phyloP scores from a whole-genome alignment of 92 coral and sea anemone genomes.

The Pocillopora meandrina region DNA sequence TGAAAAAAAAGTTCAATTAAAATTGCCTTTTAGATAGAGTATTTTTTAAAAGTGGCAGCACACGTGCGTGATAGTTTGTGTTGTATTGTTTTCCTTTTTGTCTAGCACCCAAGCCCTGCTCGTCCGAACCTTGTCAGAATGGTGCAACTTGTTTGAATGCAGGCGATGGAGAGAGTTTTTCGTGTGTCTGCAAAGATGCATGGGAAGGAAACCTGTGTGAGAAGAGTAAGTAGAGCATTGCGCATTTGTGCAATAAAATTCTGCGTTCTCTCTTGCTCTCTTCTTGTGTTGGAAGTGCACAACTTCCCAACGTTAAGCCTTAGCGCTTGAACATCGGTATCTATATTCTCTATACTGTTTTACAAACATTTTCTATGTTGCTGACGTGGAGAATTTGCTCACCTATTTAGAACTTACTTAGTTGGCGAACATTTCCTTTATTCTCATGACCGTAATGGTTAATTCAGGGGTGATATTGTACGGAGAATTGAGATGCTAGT shows the following conservation, averaged over 20 bases:
- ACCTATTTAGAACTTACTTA: too few relatives aligned
- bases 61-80: not conserved
- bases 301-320: too few relatives aligned
- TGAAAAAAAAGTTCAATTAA: not conserved
- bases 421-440: too few relatives aligned
- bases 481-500: too few relatives aligned
- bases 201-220: constrained; percentile 88
- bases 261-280: not conserved
- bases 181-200: constrained; percentile 78
- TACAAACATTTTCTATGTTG: too few relatives aligned
- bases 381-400: too few relatives aligned
- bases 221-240: constrained; percentile 61
- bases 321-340: too few relatives aligned
- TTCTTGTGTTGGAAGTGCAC: too few relatives aligned
- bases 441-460: too few relatives aligned
- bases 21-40: not conserved
- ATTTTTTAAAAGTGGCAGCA: not conserved
- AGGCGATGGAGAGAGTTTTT: constrained; percentile 57
- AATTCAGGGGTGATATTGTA: too few relatives aligned
- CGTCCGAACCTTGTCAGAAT: constrained; percentile 81
- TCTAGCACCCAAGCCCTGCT: constrained; percentile 80
- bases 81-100: too few relatives aligned
- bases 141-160: constrained; percentile 77
- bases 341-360: too few relatives aligned
- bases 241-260: not conserved